Base-by-base conservation (phyloP, 2,888 invertebrate genomes). In the Hydraecia micacea region DNA sequence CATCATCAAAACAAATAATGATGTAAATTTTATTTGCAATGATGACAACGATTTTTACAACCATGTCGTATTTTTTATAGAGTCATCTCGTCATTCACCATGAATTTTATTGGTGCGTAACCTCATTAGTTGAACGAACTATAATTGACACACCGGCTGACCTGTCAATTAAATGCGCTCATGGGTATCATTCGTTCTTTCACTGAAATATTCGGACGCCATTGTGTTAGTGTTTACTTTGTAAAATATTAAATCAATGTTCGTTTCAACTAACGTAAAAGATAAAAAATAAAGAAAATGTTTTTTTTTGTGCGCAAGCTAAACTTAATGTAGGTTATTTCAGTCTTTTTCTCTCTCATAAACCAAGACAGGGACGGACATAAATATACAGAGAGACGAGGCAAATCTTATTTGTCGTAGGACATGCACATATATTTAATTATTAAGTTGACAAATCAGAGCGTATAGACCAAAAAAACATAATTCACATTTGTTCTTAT, bases 91-190 rank as follows among this genome's bases (percentile, higher is more conserved):
- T 93, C 92, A 93, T 91, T 91, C 89, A 90, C 91, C 91, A 91
- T 91, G 90, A 91, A 90, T 92, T 91, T 93, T 91, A 92, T 92
- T 92, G 91, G 91, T 93, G 91, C 94, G 94, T 95, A 95, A 94
- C 95, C 95, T 94, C 94, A 94, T 96, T 95, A 95, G 95, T 94
- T 93, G 95, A 95, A 96, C 91, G 95, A 94, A 95, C 95, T 94
- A 92, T 94, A 96, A 95, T 96, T 96, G 96, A 96, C 96, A 95
- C 95, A 94, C 95, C 93, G 96, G 95, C 95, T 96, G 96, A 96
- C 96, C 96, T 93, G 91, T 91, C 96, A 96, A 96, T 96, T 96
- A 96, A 92, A 93, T 91, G 87, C 81, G 86, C 89, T 92, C 90
- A 92, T 92, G 91, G 90, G 85, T 88, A 86, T 88, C 84, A 87